Percentiles rank a stretch among this genome's conserved stretches.
Evolutionary conservation across 2,113 vertebrate genomes (phyloP).

Genomic region (Sigmodon hispidus): DNA sequence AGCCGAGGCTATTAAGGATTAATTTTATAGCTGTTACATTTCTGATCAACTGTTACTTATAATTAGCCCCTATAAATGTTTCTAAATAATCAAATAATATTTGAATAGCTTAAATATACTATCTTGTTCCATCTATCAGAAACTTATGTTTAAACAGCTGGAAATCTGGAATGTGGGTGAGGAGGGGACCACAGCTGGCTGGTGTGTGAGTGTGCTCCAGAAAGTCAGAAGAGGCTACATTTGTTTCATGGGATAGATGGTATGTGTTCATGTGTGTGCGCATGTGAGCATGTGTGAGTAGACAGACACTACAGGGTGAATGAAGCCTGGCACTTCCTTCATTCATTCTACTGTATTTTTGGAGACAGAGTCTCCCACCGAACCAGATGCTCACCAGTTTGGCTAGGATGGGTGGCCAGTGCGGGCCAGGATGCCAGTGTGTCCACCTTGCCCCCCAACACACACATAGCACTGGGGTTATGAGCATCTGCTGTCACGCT

Average conservation of each 20-base stretch:
- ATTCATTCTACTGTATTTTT: not conserved
- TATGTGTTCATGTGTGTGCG: not conserved
- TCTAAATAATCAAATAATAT: conserved; percentile 69
- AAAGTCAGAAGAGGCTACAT: not conserved
- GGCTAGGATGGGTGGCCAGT: not conserved
- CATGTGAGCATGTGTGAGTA: not conserved
- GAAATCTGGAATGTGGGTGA: not conserved
- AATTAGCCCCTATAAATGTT: conserved; percentile 58
- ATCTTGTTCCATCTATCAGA: not conserved
- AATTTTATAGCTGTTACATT: conserved; percentile 34
- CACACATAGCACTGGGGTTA: not conserved
- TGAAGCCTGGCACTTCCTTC: not conserved
- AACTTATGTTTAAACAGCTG: not conserved
- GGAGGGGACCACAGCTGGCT: not conserved
- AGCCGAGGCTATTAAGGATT: not conserved
- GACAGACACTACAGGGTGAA: not conserved
- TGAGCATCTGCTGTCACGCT: not conserved
- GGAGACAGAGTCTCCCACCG: not conserved
- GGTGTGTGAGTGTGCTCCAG: not conserved
- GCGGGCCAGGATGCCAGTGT: not conserved
- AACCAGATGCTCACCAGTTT: not conserved
- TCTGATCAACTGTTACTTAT: conserved; percentile 68
- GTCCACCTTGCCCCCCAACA: not conserved
- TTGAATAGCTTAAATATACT: conserved; percentile 62
- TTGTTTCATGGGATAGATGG: not conserved